A percentile compares a stretch with the other conserved stretches of the same genome.
Conservation (phyloP, 2,797 vertebrate species). For the Naso thynnoides region DNA sequence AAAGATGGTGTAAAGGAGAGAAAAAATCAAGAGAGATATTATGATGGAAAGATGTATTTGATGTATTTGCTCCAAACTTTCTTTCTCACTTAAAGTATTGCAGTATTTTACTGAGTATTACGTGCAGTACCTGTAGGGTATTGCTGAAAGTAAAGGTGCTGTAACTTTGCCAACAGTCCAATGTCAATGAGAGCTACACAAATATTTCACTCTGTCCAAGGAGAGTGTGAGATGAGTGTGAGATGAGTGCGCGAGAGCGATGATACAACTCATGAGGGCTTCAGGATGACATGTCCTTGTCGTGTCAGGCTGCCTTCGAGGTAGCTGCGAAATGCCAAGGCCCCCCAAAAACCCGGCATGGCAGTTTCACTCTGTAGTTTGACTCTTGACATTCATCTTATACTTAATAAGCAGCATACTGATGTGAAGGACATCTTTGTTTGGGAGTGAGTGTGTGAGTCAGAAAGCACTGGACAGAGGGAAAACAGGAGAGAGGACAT, state of each 20-base stretch:
- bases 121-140: constrained; percentile 18
- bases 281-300: constrained; percentile 66
- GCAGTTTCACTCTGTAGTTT: constrained; percentile 35
- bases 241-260: constrained; percentile 26
- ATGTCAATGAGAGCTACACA: constrained; percentile 19
- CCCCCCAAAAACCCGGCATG: constrained; percentile 49
- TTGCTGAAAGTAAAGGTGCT: constrained; percentile 37
- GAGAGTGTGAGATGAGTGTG: constrained; percentile 34
- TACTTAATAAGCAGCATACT: constrained; percentile 60
- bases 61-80: constrained; percentile 17
- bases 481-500: constrained; percentile 29
- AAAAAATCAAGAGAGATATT: constrained; percentile 5
- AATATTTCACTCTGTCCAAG: constrained; percentile 44
- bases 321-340: constrained; percentile 68
- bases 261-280: constrained; percentile 48
- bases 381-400: constrained; percentile 61
- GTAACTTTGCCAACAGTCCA: constrained; percentile 43
- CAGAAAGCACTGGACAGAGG: constrained; percentile 19
- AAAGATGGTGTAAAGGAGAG: constrained; percentile 8
- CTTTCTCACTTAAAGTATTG: constrained; percentile 8
- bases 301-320: constrained; percentile 49
- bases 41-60: constrained; percentile 8
- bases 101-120: constrained; percentile 2
- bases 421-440: constrained; percentile 63
- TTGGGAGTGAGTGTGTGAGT: constrained; percentile 33